Percentiles rank a stretch among this genome's conserved stretches.
Evolutionary conservation across 2,888 invertebrate species (phyloP).

Genomic region (Lycaena phlaeas): DNA sequence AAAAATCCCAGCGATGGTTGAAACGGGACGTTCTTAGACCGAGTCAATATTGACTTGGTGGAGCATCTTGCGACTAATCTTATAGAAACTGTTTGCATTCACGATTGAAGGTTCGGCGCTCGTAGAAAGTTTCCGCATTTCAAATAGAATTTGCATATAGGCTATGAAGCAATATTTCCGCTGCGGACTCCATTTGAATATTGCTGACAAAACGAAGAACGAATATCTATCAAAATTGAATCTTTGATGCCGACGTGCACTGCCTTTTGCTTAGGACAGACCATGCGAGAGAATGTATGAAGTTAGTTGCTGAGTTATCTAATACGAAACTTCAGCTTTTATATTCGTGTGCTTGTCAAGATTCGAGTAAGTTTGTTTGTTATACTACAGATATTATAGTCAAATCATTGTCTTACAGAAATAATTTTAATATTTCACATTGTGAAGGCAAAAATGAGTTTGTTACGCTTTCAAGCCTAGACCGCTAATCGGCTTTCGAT

Average conservation of each 20-base stretch:
- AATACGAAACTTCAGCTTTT: neutral
- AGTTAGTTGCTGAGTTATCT: conserved; percentile 1
- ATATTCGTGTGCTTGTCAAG: too few relatives aligned
- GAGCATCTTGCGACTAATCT: conserved; percentile 62
- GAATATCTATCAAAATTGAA: conserved; percentile 31
- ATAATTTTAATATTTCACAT: too few relatives aligned
- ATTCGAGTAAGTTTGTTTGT: too few relatives aligned
- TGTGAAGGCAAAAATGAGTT: too few relatives aligned
- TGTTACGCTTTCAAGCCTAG: too few relatives aligned
- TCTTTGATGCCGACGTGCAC: conserved; percentile 13
- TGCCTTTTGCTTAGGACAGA: conserved; percentile 6
- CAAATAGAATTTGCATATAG: conserved; percentile 64
- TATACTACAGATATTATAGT: too few relatives aligned
- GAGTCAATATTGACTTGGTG: conserved; percentile 57
- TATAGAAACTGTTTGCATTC: conserved; percentile 65
- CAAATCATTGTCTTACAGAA: too few relatives aligned
- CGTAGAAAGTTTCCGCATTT: conserved; percentile 57
- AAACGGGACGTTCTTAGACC: conserved; percentile 5
- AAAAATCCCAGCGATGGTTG: conserved; percentile 4
- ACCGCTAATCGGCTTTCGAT: too few relatives aligned
- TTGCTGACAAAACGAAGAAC: conserved; percentile 48
- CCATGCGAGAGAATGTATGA: neutral
- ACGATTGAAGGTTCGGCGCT: conserved; percentile 56
- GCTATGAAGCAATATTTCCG: conserved; percentile 62
- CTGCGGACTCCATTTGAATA: conserved; percentile 52